A percentile compares a stretch with the other conserved stretches of the same genome.
Conservation (phyloP, 2,888 invertebrate species). For the Steinernema scapterisci region DNA sequence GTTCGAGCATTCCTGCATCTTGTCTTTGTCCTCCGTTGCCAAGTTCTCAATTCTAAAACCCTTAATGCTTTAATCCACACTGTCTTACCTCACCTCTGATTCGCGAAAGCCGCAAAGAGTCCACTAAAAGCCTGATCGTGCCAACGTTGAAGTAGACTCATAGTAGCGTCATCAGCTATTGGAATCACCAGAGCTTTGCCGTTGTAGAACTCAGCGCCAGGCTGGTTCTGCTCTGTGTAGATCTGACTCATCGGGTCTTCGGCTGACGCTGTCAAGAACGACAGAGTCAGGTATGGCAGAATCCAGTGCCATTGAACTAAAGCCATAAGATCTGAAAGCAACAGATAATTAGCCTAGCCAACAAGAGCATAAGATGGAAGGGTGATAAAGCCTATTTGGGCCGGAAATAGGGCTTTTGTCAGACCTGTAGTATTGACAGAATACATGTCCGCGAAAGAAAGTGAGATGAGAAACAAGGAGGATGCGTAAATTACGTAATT, state of each 20-base stretch:
- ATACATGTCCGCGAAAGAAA: no score
- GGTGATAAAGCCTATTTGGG: no score
- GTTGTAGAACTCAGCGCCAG: slow-evolving; percentile 8
- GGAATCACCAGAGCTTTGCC: slow-evolving; percentile 13
- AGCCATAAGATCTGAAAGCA: no score
- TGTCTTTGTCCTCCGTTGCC: background rate
- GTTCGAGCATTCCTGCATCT: background rate
- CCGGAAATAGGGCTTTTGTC: no score
- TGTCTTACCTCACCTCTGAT: background rate
- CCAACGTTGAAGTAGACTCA: background rate
- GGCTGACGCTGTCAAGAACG: background rate
- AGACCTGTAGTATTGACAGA: no score
- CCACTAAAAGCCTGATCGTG: slow-evolving; percentile 22
- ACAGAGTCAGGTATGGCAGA: no score
- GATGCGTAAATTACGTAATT: no score
- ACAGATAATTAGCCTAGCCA: no score
- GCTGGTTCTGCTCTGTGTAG: background rate
- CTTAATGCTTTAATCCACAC: background rate
- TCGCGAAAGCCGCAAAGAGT: slow-evolving; percentile 9
- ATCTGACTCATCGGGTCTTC: background rate
- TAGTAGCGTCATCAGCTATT: background rate
- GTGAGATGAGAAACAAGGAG: no score
- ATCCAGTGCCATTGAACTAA: no score
- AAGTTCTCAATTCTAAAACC: background rate
- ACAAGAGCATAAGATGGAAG: no score